Conservation (phyloP, 2,888 invertebrate genomes). For the Drosophila conformis region DNA sequence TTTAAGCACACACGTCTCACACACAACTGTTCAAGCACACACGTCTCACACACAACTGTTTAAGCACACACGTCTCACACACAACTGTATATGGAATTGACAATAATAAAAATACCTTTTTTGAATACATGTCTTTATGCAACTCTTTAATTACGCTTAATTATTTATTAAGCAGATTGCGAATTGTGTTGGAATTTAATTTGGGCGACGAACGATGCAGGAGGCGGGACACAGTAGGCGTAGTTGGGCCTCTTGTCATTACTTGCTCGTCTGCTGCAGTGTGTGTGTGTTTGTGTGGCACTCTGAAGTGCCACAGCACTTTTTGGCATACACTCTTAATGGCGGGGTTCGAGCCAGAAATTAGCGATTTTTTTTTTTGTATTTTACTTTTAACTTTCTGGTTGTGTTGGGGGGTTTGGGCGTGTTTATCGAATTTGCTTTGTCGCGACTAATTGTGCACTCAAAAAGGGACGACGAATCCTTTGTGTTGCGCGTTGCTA, state of each 20-base stretch:
- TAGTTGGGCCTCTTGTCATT: slow-evolving; percentile 24
- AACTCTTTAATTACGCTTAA: slow-evolving; percentile 63
- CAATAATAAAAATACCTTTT: slow-evolving; percentile 57
- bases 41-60: slow-evolving; percentile 12
- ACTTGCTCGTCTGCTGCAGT: slow-evolving; percentile 22
- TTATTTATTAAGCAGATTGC: slow-evolving; percentile 68
- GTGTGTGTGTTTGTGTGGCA: slow-evolving; percentile 23
- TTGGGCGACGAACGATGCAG: slow-evolving; percentile 34
- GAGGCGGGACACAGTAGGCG: neutral
- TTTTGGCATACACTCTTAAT: slow-evolving; percentile 62
- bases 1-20: slow-evolving; percentile 15
- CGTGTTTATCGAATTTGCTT: slow-evolving; percentile 47
- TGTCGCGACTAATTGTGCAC: slow-evolving; percentile 55
- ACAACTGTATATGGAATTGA: slow-evolving; percentile 26
- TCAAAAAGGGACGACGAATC: slow-evolving; percentile 20
- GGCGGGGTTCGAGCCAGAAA: slow-evolving; percentile 18
- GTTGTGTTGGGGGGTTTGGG: neutral
- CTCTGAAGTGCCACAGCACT: slow-evolving; percentile 55
- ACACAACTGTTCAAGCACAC: slow-evolving; percentile 19
- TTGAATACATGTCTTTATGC: slow-evolving; percentile 36
- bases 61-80: slow-evolving; percentile 17
- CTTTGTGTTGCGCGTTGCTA: neutral
- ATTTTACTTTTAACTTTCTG: slow-evolving; percentile 12
- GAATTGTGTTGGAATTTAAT: slow-evolving; percentile 58
- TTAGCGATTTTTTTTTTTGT: slow-evolving; percentile 29